Base-by-base conservation (phyloP, 2,888 invertebrate genomes). In the Lasioglossum calceatum region DNA sequence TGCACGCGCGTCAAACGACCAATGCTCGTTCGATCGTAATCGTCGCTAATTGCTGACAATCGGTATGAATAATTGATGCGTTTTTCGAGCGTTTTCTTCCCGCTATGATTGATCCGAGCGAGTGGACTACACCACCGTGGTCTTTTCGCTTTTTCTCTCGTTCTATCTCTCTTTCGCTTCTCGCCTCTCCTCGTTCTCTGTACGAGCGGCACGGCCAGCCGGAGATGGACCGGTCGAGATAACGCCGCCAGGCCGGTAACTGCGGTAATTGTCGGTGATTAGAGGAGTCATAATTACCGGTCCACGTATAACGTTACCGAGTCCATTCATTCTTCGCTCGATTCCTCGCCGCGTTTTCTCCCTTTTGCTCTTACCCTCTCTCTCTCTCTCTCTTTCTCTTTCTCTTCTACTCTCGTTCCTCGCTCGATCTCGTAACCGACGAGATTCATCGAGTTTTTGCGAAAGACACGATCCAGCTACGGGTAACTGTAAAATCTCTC, bases 211-310 rank as follows among this genome's bases (percentile, higher is more conserved):
- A 86, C 82, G 79, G 67, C 77, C 54, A 76, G 74, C 90, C 90
- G 90, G 91, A 92, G 93, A 93, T 93, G 92, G 92, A 93, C 94
- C 93, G 93, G 92, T 93, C 91, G 93, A 92, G 93, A 94, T 94
- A 94, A 93, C 92, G 92, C 92, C 93, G 92, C 92, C 92, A 92
- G 93, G 91, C 92, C 92, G 93, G 94, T 94, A 94, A 94, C 94
- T 94, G 93, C 93, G 92, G 93, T 95, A 94, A 95, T 94, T 93
- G 94, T 93, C 94, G 93, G 92, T 94, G 94, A 94, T 94, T 94
- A 94, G 94, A 94, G 93, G 93, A 94, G 93, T 94, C 94, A 94
- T 94, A 94, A 94, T 94, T 94, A 93, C 92, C 90, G 91, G 91
- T 88, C 92, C 91, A 87, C 91, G 91, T 92, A 91, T 92, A 92